Evolutionary conservation across 2,113 vertebrate species (phyloP).

Genomic region (Jacana jacana): DNA sequence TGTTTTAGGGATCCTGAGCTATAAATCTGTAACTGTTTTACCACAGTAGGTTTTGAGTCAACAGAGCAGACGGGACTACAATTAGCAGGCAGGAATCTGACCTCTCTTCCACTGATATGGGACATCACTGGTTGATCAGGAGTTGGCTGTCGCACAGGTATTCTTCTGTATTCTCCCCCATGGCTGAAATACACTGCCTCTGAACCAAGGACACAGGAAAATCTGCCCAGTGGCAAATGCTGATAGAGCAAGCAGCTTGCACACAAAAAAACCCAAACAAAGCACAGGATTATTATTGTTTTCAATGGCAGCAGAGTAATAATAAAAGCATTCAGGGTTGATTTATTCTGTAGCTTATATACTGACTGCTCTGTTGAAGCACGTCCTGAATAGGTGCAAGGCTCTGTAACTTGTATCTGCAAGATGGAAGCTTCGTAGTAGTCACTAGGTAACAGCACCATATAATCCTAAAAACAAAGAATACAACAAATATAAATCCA

Average conservation of each 20-base stretch:
- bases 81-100: slow-evolving; percentile 52
- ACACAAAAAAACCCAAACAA: not conserved
- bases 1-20: not conserved
- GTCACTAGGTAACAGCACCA: slow-evolving; percentile 89
- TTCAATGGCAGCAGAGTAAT: not conserved
- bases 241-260: slow-evolving; percentile 90
- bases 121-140: slow-evolving; percentile 81
- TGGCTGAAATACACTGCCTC: slow-evolving; percentile 71
- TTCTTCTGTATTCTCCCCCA: slow-evolving; percentile 64
- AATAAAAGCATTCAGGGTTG: not conserved
- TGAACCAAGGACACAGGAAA: slow-evolving; percentile 80
- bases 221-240: slow-evolving; percentile 84
- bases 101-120: slow-evolving; percentile 84
- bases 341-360: not conserved
- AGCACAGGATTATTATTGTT: slow-evolving; percentile 4
- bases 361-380: slow-evolving; percentile 81
- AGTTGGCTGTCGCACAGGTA: slow-evolving; percentile 70
- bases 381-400: slow-evolving; percentile 73
- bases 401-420: slow-evolving; percentile 82
- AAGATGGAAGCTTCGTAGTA: slow-evolving; percentile 89
- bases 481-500: not conserved
- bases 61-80: not conserved
- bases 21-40: not conserved
- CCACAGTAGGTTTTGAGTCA: not conserved
- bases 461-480: slow-evolving; percentile 82